Evolutionary conservation across 1,140 invertebrate genomes (phyloP).

Genomic region (Drosophila nebulosa): DNA sequence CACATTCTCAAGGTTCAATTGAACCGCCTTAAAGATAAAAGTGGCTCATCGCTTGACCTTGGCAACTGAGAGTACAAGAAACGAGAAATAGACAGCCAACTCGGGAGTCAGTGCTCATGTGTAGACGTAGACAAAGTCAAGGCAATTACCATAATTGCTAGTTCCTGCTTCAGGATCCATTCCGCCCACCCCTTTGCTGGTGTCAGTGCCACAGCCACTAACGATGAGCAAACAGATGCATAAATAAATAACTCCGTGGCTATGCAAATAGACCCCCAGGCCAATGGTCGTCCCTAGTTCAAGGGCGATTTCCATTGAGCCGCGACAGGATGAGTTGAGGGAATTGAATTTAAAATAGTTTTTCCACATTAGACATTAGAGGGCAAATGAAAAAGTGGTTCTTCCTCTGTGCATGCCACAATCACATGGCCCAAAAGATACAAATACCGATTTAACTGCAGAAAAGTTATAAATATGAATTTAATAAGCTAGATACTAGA

Average conservation of each 20-base stretch:
- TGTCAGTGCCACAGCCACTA: background rate
- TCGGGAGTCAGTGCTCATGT: background rate
- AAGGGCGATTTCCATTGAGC: background rate
- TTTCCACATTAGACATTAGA: background rate
- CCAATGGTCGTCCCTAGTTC: background rate
- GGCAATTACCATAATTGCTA: conserved; percentile 9
- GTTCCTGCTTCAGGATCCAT: background rate
- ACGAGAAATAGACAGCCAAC: background rate
- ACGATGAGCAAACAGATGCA: conserved; percentile 2
- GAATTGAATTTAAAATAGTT: conserved; percentile 10
- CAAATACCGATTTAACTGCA: background rate
- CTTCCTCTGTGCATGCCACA: background rate
- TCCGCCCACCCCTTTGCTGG: too few species aligned
- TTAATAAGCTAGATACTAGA: background rate
- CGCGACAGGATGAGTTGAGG: background rate
- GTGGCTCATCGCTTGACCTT: background rate
- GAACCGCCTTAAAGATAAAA: background rate
- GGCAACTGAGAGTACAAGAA: background rate
- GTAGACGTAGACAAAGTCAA: background rate
- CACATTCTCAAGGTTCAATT: background rate
- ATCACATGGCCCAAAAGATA: background rate
- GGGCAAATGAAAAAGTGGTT: background rate
- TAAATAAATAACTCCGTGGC: conserved; percentile 1
- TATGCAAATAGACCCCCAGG: background rate
- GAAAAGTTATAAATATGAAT: background rate